Conservation (phyloP, 2,113 vertebrate species). For the Pangasianodon gigas region DNA sequence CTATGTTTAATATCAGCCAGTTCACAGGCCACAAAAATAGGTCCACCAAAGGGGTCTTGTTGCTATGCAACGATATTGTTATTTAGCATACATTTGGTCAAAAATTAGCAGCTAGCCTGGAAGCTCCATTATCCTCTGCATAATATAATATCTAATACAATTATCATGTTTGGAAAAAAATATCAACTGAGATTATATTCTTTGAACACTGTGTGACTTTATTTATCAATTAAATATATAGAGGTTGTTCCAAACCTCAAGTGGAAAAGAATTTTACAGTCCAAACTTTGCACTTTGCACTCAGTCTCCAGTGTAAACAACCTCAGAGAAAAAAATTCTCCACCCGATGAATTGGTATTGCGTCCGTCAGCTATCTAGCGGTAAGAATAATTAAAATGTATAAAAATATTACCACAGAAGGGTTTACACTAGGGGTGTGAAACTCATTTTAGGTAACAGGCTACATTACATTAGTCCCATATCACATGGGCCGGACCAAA, state of each 20-base stretch:
- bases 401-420: background rate
- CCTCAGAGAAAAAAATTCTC: too few relatives aligned
- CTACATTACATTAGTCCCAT: background rate
- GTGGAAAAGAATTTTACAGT: background rate
- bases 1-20: too few relatives aligned
- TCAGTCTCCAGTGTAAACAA: too few relatives aligned
- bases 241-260: too few relatives aligned
- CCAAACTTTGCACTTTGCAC: too few relatives aligned
- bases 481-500: background rate
- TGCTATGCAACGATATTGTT: background rate
- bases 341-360: background rate
- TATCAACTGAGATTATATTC: too few relatives aligned
- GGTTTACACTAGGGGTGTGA: background rate
- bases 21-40: background rate
- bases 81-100: background rate
- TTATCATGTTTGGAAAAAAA: background rate
- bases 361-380: background rate
- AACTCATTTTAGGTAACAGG: background rate
- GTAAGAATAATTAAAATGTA: background rate
- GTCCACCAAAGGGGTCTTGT: too few relatives aligned
- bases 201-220: too few relatives aligned
- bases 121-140: background rate
- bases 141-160: background rate
- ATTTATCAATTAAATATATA: too few relatives aligned
- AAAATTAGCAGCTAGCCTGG: background rate